phyloP scores from a whole-genome alignment of 2,888 invertebrate genomes.

The Cordylochernes scorpioides region DNA sequence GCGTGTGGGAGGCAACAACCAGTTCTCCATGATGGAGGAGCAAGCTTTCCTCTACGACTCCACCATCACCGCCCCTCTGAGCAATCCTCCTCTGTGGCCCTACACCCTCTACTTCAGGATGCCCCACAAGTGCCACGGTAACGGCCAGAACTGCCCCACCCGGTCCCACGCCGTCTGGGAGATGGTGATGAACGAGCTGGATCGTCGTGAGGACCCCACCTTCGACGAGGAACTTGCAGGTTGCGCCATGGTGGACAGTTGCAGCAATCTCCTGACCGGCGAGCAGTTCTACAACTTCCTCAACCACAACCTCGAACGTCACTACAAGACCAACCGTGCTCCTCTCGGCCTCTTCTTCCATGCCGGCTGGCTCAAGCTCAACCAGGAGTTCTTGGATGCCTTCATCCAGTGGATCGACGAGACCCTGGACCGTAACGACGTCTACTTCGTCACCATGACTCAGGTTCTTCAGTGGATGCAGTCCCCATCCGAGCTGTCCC shows the following conservation, averaged over 20 bases:
- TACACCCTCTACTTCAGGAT: constrained; percentile 86
- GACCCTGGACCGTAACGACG: constrained; percentile 58
- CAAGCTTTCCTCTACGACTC: constrained; percentile 83
- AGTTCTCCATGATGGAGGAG: constrained; percentile 90
- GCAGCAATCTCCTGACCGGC: constrained; percentile 66
- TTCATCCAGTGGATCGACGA: constrained; percentile 83
- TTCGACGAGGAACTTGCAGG: constrained; percentile 71
- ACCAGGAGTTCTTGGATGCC: constrained; percentile 68
- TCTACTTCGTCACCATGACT: constrained; percentile 85
- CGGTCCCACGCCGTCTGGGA: constrained; percentile 78
- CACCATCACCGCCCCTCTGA: constrained; percentile 64
- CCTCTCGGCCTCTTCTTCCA: constrained; percentile 68
- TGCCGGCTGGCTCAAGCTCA: constrained; percentile 73
- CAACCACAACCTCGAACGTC: constrained; percentile 74
- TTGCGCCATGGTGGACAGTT: constrained; percentile 69
- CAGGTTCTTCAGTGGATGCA: constrained; percentile 59
- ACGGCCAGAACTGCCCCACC: constrained; percentile 70
- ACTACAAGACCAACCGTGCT: constrained; percentile 71
- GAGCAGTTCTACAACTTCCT: constrained; percentile 84
- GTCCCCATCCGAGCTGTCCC: constrained; percentile 52
- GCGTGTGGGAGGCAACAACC: constrained; percentile 70
- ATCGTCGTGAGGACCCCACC: constrained; percentile 70
- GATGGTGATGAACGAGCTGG: constrained; percentile 83
- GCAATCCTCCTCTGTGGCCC: constrained; percentile 80
- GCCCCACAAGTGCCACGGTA: constrained; percentile 45